Conservation (phyloP, 2,797 vertebrate genomes). For the Onychomys arenicola region DNA sequence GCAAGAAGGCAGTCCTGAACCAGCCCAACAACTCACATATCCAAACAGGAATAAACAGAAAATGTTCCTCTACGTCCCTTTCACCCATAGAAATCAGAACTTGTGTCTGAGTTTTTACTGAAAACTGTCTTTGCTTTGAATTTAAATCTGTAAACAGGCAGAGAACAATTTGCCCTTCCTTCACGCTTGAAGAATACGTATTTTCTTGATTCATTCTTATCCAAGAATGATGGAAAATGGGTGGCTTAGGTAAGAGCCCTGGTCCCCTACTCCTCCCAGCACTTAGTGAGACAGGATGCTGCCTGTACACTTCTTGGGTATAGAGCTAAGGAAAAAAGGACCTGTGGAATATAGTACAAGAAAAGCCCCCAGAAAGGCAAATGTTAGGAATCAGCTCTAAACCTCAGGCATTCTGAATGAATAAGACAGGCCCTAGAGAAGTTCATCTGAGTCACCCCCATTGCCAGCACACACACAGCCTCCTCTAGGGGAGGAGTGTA, state of each 20-base stretch:
- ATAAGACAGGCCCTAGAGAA: neutral
- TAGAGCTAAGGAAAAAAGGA: neutral
- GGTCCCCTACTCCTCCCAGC: neutral
- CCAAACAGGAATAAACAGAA: neutral
- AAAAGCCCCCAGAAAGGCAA: neutral
- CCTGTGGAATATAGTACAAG: neutral
- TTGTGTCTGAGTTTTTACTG: conserved; percentile 7
- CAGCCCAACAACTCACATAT: neutral
- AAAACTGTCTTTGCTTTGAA: conserved; percentile 56
- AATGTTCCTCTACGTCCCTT: neutral
- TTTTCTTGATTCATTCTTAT: neutral
- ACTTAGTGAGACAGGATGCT: neutral
- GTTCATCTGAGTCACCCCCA: neutral
- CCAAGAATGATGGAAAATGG: neutral
- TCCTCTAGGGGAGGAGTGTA: conserved; percentile 27
- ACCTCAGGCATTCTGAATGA: neutral
- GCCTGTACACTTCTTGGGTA: neutral
- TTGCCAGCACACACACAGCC: conserved; percentile 59
- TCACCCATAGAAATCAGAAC: conserved; percentile 25
- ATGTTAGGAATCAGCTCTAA: neutral
- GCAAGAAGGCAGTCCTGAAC: neutral
- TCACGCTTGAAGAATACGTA: neutral
- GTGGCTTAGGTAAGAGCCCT: neutral
- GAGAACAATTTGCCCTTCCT: neutral
- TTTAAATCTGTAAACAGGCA: conserved; percentile 12